These are phyloP conservation scores for Ophthalmolycus amberensis DNA, from an alignment of 2,113 vertebrate species.

Conservation along the genomic window DNA sequence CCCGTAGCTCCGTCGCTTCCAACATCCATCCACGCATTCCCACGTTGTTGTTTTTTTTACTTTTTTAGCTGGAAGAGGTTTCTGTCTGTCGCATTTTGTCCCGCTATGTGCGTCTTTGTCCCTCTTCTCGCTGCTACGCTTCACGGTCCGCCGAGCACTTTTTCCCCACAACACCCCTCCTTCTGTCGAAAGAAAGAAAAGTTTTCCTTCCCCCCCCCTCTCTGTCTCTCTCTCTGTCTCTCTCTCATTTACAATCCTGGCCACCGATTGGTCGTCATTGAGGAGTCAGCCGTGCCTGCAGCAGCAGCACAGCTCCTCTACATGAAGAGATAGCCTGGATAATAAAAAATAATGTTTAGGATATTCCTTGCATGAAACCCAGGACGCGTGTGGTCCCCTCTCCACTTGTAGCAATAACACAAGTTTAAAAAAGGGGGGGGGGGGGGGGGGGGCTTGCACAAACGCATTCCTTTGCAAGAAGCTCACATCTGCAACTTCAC, in stretches of 20 bases:
- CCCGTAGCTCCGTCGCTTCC: not conserved
- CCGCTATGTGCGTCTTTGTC: constrained; percentile 79
- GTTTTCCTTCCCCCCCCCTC: constrained; percentile 48
- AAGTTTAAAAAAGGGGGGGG: constrained; percentile 13
- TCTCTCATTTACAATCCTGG: constrained; percentile 67
- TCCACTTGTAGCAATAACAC: constrained; percentile 55
- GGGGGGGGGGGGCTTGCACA: constrained; percentile 26
- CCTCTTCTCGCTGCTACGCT: constrained; percentile 77
- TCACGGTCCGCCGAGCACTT: constrained; percentile 81
- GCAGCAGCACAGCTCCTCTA: constrained; percentile 51
- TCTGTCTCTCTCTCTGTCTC: constrained; percentile 2
- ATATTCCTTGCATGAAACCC: constrained; percentile 55
- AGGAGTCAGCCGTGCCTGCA: constrained; percentile 67
- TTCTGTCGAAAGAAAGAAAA: constrained; percentile 69
- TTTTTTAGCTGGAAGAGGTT: constrained; percentile 16
- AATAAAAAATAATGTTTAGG: constrained; percentile 65
- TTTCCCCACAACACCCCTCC: constrained; percentile 75
- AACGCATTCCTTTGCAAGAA: constrained; percentile 70
- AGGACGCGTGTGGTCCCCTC: constrained; percentile 78
- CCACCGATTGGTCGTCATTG: constrained; percentile 76
- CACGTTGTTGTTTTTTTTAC: not conserved
- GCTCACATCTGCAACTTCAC: constrained; percentile 76
- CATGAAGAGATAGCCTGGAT: constrained; percentile 59
- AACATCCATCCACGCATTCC: constrained; percentile 31
- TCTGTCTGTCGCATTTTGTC: constrained; percentile 54